A percentile compares a stretch with the other conserved stretches of the same genome.
Conservation (phyloP, 2,113 vertebrate species). For the Piliocolobus tephrosceles region DNA sequence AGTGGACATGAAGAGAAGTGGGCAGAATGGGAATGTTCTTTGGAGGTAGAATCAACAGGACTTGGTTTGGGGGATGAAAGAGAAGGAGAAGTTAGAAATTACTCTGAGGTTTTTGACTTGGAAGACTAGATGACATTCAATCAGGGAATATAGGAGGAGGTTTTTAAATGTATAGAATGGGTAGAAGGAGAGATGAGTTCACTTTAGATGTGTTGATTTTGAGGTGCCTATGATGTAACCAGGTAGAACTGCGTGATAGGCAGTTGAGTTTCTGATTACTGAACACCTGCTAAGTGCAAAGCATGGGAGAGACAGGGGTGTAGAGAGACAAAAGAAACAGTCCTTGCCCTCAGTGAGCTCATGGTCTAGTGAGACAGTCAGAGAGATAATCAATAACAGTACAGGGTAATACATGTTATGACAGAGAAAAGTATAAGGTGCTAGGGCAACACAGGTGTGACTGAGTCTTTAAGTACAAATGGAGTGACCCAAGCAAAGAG, state of each 20-base stretch:
- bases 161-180: constrained; percentile 8
- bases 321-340: constrained; percentile 38
- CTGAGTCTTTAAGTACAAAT: constrained; percentile 42
- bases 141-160: neutral
- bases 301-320: neutral
- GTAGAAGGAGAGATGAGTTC: neutral
- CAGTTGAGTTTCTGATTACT: constrained; percentile 14
- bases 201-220: constrained; percentile 31
- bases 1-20: neutral
- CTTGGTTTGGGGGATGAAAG: constrained; percentile 13
- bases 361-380: constrained; percentile 24
- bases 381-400: constrained; percentile 17
- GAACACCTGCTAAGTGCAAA: neutral
- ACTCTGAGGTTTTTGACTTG: neutral
- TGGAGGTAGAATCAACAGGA: constrained; percentile 17
- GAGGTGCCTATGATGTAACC: neutral
- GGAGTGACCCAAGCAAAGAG: constrained; percentile 4
- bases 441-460: neutral
- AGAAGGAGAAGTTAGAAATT: constrained; percentile 12
- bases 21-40: neutral
- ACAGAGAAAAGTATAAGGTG: neutral
- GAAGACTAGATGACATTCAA: neutral
- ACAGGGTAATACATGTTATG: constrained; percentile 33
- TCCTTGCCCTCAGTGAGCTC: neutral
- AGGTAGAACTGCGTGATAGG: neutral